Base-by-base conservation (phyloP, 2,113 vertebrate genomes). In the Trachemys scripta region DNA sequence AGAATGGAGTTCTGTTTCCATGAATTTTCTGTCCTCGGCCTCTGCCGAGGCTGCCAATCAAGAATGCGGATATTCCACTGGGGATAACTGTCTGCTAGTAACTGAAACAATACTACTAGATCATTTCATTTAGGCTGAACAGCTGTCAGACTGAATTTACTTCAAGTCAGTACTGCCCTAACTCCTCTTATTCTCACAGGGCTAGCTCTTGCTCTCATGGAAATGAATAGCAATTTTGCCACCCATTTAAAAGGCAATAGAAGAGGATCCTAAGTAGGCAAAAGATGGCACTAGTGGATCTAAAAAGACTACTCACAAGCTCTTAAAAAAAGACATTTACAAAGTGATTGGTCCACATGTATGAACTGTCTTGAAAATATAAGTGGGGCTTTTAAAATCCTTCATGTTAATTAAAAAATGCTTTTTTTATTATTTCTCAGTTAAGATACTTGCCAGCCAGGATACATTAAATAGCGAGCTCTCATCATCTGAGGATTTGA, bases 391-490 rank as follows among this genome's bases (percentile, higher is more conserved):
- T 95, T 81, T 95, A 91, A 69, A 93, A 93, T 93, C 8, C 89
- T 92, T 92, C 93, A 38, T 83, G 85, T 96, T 96, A 95, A 96
- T 96, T 94, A 94, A 92, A 95, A 92, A 81, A 88, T 50, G 94
- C 54, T 94, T 87, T 85, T 85, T 94, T 87, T 83, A 93, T 69
- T 89, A 90, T 79, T 97, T 97, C 92, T 96, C 87, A 96, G 50
- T 79, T 95, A 87, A 95, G 94, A 94, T 95, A 98, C 99, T 99
- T 98, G 98, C 99, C 99, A 99, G 98, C 99, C 99, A 90, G 99
- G 99, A 95, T 99, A 99, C 96, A 99, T 99, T 97, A 99, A 98
- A 62, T 99, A 99, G 88, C 99, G 99, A 57, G 98, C 98, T 97
- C 98, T 99, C 92, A 99, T 98, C 99, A 99, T 99, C 97, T 98